These are phyloP conservation scores for Rhorus exstirpatorius DNA, from an alignment of 2,888 invertebrate genomes.

Conservation along the genomic window DNA sequence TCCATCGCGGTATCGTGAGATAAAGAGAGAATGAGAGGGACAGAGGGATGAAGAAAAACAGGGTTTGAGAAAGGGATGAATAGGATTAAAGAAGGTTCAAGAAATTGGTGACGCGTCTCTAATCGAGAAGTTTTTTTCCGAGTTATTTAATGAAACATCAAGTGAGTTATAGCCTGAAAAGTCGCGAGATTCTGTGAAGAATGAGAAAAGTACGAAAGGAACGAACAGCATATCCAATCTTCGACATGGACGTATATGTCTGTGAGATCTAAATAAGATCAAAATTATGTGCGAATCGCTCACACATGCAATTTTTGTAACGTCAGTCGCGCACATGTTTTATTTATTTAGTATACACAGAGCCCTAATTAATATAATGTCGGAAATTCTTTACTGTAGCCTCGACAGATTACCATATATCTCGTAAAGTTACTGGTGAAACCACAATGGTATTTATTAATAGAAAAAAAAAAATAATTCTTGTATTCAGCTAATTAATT, in stretches of 20 bases:
- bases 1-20: constrained; percentile 48
- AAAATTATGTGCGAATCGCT: too few species aligned
- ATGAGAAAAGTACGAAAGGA: background rate
- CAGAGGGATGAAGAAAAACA: background rate
- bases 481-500: background rate
- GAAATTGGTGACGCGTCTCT: background rate
- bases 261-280: too few species aligned
- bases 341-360: too few species aligned
- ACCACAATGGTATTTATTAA: too few species aligned
- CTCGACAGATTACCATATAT: too few species aligned
- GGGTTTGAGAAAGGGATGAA: background rate
- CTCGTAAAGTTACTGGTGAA: too few species aligned
- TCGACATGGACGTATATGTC: background rate
- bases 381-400: too few species aligned
- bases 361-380: too few species aligned
- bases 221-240: background rate
- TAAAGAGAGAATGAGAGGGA: background rate
- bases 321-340: too few species aligned
- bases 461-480: too few species aligned
- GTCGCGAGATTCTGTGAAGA: background rate
- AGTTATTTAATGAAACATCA: constrained; percentile 53
- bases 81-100: constrained; percentile 31
- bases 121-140: constrained; percentile 1
- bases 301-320: too few species aligned
- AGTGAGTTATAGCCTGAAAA: background rate